Evolutionary conservation across 2,888 invertebrate genomes (phyloP), one percentile per base, ranked within the genome.

Genomic region (Callyntrura guangdongensis): DNA sequence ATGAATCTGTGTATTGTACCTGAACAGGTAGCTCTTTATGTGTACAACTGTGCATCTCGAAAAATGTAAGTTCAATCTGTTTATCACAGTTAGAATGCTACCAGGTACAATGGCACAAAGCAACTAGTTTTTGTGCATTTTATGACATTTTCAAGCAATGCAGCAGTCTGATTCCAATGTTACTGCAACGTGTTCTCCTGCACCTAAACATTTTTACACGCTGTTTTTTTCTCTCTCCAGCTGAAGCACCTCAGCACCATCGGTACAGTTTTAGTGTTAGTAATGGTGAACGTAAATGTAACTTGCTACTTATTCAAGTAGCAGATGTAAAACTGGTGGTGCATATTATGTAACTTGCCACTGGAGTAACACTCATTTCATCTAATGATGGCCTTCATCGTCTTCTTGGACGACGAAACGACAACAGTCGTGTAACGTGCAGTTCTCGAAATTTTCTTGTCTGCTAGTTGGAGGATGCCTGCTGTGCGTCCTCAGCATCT

Each of bases 171-270:
- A 74, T 17, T 47, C 74, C 45, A 49, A 74, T 45, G 36, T 14
- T 72, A 72, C 27, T 17, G n/a, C 36, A 56, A 36, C 56, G 49
- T 59, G n/a, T 36, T 72, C 8, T n/a, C 36, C 85, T 59, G 72
- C 85, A 72, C 85, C 85, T 85, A 72, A 17, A 72, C n/a, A 56
- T 67, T 83, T 85, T 85, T 61, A 17, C 11, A 22, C n/a, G n/a
- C n/a, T n/a, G n/a, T n/a, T n/a, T n/a, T n/a, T n/a, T n/a, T n/a
- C 22, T 64, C 22, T 74, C 27, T 85, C 85, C 85, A 85, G 72
- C 67, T 2, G 6, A 36, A 36, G 36, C 36, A 36, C 36, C n/a
- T n/a, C n/a, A n/a, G n/a, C n/a, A n/a, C n/a, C n/a, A n/a, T n/a
- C 36, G 36, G 36, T 36, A 25, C 17, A 84, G 83, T 6, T n/a